Conservation (phyloP, 2,888 invertebrate genomes). For the Flexamia atlantica region DNA sequence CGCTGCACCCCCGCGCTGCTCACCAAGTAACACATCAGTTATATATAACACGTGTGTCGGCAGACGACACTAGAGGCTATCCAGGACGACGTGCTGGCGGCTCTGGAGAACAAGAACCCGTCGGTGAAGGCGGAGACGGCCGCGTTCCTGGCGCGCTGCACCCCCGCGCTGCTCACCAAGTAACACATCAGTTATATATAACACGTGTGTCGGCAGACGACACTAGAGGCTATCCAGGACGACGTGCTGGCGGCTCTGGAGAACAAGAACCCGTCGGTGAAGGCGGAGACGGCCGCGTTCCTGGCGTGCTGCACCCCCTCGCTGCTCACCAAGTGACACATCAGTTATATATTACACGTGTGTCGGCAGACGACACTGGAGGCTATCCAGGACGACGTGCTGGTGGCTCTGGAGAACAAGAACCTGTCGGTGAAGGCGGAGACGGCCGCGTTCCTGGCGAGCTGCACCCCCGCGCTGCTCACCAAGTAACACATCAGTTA, state of each 20-base stretch:
- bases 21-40: slow-evolving; percentile 79
- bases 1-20: slow-evolving; percentile 89
- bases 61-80: slow-evolving; percentile 90
- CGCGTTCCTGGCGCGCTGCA: slow-evolving; percentile 89
- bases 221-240: slow-evolving; percentile 90
- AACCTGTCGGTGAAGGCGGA: slow-evolving; percentile 93
- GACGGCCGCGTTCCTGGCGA: slow-evolving; percentile 81
- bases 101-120: slow-evolving; percentile 95
- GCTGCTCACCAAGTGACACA: slow-evolving; percentile 91
- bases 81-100: slow-evolving; percentile 90
- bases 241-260: slow-evolving; percentile 91
- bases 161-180: slow-evolving; percentile 90
- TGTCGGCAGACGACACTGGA: slow-evolving; percentile 86
- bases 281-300: slow-evolving; percentile 81
- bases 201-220: slow-evolving; percentile 83
- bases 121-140: slow-evolving; percentile 93
- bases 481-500: slow-evolving; percentile 86
- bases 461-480: slow-evolving; percentile 87
- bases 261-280: slow-evolving; percentile 94
- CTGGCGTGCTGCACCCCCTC: slow-evolving; percentile 89
- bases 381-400: slow-evolving; percentile 89
- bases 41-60: too few species aligned
- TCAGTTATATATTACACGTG: too few species aligned
- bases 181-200: too few species aligned
- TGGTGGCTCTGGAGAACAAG: slow-evolving; percentile 93